Evolutionary conservation across 1,140 invertebrate species (phyloP).

Genomic region (Dreissena rostriformis): DNA sequence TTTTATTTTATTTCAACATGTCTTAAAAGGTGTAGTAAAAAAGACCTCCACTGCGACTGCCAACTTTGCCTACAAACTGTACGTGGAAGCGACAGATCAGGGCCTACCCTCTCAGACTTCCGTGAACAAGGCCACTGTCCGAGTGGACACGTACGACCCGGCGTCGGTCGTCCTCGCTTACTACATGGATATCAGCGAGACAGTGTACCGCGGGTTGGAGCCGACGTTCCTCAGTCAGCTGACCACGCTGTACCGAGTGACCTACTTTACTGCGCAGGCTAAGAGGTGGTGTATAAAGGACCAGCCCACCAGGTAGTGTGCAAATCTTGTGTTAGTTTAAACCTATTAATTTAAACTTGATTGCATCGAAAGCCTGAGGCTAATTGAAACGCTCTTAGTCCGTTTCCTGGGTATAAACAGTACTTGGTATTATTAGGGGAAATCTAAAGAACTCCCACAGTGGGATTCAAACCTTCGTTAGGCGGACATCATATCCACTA

Average conservation of each 20-base stretch:
- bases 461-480: too few species aligned
- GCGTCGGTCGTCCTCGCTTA: constrained; percentile 57
- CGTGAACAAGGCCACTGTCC: constrained; percentile 47
- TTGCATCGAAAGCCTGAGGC: too few species aligned
- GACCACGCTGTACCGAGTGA: constrained; percentile 51
- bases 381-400: too few species aligned
- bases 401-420: too few species aligned
- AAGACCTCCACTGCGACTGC: constrained; percentile 45
- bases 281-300: constrained; percentile 64
- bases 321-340: too few species aligned
- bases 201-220: constrained; percentile 46
- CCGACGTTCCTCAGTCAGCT: constrained; percentile 58
- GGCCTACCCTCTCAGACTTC: constrained; percentile 58
- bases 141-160: constrained; percentile 66
- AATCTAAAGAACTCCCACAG: too few species aligned
- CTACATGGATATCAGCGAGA: constrained; percentile 60
- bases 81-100: constrained; percentile 53
- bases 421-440: too few species aligned
- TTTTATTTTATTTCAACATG: too few species aligned
- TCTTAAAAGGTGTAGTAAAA: constrained; percentile 58
- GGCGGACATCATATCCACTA: too few species aligned
- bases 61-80: constrained; percentile 57
- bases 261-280: constrained; percentile 52
- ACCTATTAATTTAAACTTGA: too few species aligned
- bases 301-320: constrained; percentile 32